Conservation (phyloP, 2,797 vertebrate genomes). For the Pogonophryne albipinna region DNA sequence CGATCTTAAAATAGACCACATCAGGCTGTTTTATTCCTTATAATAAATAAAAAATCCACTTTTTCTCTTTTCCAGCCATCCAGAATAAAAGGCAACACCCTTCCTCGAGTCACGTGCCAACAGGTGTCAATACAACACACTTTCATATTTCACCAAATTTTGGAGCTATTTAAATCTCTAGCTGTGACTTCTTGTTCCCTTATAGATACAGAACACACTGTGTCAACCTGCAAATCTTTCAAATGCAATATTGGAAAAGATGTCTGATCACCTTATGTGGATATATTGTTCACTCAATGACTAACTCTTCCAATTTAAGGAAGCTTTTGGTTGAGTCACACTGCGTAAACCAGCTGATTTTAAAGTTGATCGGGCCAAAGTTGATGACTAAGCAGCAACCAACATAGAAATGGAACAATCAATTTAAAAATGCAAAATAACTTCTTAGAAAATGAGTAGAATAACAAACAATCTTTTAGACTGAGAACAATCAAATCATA, state of each 20-base stretch:
- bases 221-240: neutral
- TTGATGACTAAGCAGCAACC: too few relatives aligned
- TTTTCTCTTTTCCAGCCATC: slow-evolving; percentile 64
- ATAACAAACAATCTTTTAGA: too few relatives aligned
- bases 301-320: neutral
- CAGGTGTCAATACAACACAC: slow-evolving; percentile 53
- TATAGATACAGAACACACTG: neutral
- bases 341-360: neutral
- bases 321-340: slow-evolving; percentile 11
- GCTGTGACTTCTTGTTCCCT: neutral
- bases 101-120: neutral
- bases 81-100: slow-evolving; percentile 53
- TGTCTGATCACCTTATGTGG: neutral
- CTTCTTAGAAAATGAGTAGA: too few relatives aligned
- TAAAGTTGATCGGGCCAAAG: too few relatives aligned
- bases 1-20: neutral
- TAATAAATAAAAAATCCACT: slow-evolving; percentile 1
- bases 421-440: too few relatives aligned
- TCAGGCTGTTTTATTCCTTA: neutral
- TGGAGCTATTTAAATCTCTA: neutral
- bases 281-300: neutral
- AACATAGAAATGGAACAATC: too few relatives aligned
- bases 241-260: neutral
- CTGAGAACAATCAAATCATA: too few relatives aligned
- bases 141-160: neutral